Evolutionary conservation across 2,888 invertebrate genomes (phyloP), one percentile per base, ranked within the genome.

Genomic region (Salpingus planirostris): DNA sequence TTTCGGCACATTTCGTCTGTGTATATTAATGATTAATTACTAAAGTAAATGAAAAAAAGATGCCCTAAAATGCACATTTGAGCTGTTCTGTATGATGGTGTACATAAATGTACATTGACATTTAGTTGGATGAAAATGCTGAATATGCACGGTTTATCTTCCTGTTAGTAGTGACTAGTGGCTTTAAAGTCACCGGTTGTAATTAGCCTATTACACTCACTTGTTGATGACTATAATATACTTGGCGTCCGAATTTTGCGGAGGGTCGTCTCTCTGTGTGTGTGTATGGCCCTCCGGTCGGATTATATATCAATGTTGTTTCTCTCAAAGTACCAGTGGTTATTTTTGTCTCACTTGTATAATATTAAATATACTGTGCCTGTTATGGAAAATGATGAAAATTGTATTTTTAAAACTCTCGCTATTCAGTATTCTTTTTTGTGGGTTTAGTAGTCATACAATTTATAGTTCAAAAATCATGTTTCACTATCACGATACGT

Each of bases 111-210:
- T 60, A 60, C 58, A 60, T 54, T 58, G 51, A 52, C 46, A 38
- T 47, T 52, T 52, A 51, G 52, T 57, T 57, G 57, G 53, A 59
- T 55, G 56, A 57, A n/a, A 60, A 61, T 59, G 62, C 62, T 62
- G 62, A 61, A 60, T 58, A 63, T 64, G 66, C 66, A 66, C 66
- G 66, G 65, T 66, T 64, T 61, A 64, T 60, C 64, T 65, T 65
- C 64, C 65, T 66, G 64, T 66, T 60, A 60, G 60, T 63, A 62
- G 62, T 60, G 59, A 60, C 58, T 59, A 54, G 61, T 55, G 59
- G 52, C 57, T 52, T 48, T 23, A 38, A 45, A 43, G 57, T 57
- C 59, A 54, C 55, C 47, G 51, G 52, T 56, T 57, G 42, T 47
- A 60, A 57, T 59, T 60, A 59, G 59, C 58, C 57, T 57, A 57